Evolutionary conservation across 2,888 invertebrate genomes (phyloP).

Genomic region (Beris chalybata): DNA sequence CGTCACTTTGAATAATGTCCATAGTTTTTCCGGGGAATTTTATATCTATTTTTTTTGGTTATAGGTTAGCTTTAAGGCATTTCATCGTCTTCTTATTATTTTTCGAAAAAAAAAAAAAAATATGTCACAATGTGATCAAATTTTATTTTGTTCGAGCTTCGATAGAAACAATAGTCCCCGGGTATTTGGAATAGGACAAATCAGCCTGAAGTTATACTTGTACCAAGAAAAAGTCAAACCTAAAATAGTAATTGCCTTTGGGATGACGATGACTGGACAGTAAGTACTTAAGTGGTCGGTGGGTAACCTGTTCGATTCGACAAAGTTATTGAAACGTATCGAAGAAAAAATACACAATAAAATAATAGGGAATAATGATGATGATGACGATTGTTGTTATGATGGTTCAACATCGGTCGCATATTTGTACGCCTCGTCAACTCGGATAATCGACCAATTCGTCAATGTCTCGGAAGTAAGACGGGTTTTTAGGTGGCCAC

Average conservation of each 20-base stretch:
- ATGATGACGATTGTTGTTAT: constrained; percentile 21
- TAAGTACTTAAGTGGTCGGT: constrained; percentile 1
- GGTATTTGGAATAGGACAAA: too few relatives aligned
- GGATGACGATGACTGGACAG: constrained; percentile 17
- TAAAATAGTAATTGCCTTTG: constrained; percentile 15
- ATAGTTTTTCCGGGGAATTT: too few relatives aligned
- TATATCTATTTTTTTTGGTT: too few relatives aligned
- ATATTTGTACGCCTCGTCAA: constrained; percentile 18
- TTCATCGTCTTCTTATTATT: too few relatives aligned
- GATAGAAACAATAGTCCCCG: too few relatives aligned
- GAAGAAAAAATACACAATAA: constrained; percentile 2
- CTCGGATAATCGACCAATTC: constrained; percentile 12
- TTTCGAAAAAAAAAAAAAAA: too few relatives aligned
- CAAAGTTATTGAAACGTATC: constrained; percentile 27
- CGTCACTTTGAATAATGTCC: too few relatives aligned
- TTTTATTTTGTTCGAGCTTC: too few relatives aligned
- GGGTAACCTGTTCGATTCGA: constrained; percentile 6
- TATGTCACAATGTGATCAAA: too few relatives aligned
- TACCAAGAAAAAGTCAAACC: constrained; percentile 10
- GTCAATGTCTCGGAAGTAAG: background rate
- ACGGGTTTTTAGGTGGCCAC: background rate
- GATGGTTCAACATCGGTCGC: background rate
- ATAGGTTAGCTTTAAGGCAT: too few relatives aligned
- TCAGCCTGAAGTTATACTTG: too few relatives aligned
- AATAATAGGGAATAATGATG: constrained; percentile 5